Evolutionary conservation across 1,140 invertebrate species (phyloP).

Genomic region (Drosophila nebulosa): DNA sequence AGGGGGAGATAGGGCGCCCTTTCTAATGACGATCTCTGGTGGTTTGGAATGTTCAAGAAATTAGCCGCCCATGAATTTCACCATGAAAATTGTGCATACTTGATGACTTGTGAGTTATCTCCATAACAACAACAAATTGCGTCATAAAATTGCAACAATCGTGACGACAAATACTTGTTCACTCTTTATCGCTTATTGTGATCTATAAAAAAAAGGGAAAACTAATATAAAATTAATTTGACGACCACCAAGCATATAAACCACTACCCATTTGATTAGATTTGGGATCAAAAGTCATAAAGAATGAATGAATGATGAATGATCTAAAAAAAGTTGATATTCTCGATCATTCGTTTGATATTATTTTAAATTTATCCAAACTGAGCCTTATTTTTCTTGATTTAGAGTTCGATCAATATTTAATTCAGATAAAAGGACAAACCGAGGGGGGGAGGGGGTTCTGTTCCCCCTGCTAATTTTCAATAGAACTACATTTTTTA

Average conservation of each 20-base stretch:
- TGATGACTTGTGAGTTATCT: conserved; percentile 17
- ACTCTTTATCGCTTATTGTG: conserved; percentile 11
- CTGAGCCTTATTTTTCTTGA: no score
- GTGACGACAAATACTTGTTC: conserved; percentile 27
- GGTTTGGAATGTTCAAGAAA: conserved; percentile 59
- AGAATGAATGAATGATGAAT: no score
- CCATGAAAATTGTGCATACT: conserved; percentile 26
- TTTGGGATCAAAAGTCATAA: background rate
- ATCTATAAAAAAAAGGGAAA: conserved; percentile 3
- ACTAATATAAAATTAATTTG: background rate
- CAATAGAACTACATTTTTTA: no score
- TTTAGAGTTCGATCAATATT: no score
- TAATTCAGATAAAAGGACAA: no score
- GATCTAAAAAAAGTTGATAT: no score
- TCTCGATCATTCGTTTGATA: no score
- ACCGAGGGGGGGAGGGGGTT: no score
- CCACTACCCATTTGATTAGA: background rate
- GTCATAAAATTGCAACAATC: conserved; percentile 24
- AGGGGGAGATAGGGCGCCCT: background rate
- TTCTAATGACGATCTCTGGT: background rate
- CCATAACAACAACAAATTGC: conserved; percentile 19
- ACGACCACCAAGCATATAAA: no score
- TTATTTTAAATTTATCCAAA: no score
- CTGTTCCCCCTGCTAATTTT: no score
- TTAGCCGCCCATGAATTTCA: conserved; percentile 22